A percentile compares a stretch with the other conserved stretches of the same genome.
phyloP scores from a whole-genome alignment of 2,888 invertebrate species.

The Toxonevra muliebris region DNA sequence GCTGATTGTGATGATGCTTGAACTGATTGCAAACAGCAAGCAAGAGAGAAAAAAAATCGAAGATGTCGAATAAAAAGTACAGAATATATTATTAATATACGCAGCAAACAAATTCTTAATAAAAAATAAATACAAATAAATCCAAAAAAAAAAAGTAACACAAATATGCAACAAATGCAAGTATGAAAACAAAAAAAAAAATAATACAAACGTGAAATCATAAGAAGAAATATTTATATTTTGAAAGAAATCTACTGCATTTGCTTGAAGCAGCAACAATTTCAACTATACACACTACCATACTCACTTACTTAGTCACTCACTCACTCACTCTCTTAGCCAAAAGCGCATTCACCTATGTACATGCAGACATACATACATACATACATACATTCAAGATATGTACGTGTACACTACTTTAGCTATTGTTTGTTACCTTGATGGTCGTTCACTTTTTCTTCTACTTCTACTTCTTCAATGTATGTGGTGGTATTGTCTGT shows the following conservation, averaged over 20 bases:
- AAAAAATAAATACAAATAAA: too few relatives aligned
- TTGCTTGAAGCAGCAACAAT: background rate
- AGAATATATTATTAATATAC: too few relatives aligned
- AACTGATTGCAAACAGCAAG: too few relatives aligned
- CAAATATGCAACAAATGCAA: background rate
- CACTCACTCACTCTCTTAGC: constrained; percentile 5
- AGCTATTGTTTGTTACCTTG: constrained; percentile 33
- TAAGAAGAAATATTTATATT: background rate
- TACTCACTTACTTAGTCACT: background rate
- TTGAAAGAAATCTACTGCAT: background rate
- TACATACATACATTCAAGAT: too few relatives aligned
- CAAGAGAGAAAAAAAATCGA: too few relatives aligned
- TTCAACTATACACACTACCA: background rate
- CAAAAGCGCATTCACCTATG: constrained; percentile 14
- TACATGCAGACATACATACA: too few relatives aligned
- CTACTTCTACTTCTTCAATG: background rate
- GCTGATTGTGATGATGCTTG: too few relatives aligned
- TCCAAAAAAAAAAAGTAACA: too few relatives aligned
- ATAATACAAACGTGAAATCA: background rate
- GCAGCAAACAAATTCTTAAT: too few relatives aligned
- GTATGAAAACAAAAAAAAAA: background rate
- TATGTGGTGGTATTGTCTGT: background rate
- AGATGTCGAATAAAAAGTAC: too few relatives aligned
- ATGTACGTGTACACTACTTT: background rate
- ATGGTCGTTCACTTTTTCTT: constrained; percentile 39